phyloP scores from a whole-genome alignment of 2,888 invertebrate genomes.

The Polia nebulosa region DNA sequence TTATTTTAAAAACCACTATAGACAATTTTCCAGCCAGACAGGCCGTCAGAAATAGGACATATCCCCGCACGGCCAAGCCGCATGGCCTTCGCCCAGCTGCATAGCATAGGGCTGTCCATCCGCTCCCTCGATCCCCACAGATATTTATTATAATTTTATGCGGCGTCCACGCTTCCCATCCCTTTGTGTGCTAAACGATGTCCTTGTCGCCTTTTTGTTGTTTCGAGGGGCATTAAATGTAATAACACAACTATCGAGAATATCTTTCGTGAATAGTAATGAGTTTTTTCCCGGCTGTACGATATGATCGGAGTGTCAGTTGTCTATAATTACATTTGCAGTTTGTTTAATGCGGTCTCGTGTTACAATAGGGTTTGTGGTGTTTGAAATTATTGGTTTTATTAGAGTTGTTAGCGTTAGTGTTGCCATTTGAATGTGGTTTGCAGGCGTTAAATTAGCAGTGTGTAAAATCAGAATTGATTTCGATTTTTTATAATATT shows the following conservation, averaged over 20 bases:
- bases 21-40: background rate
- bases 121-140: conserved; percentile 66
- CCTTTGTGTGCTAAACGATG: conserved; percentile 88
- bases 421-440: conserved; percentile 14
- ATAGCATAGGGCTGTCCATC: conserved; percentile 76
- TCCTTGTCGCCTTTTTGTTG: conserved; percentile 83
- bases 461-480: background rate
- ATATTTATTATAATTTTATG: conserved; percentile 91
- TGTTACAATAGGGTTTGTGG: conserved; percentile 61
- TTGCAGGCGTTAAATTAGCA: background rate
- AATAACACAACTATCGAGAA: conserved; percentile 68
- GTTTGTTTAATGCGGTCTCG: conserved; percentile 63
- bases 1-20: conserved; percentile 8
- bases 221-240: conserved; percentile 80
- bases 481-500: background rate
- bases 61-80: conserved; percentile 36
- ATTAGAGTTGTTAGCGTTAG: conserved; percentile 38
- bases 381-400: conserved; percentile 60
- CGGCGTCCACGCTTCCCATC: conserved; percentile 81
- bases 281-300: conserved; percentile 72
- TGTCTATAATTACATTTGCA: conserved; percentile 83
- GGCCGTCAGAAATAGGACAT: conserved; percentile 38
- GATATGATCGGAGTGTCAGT: conserved; percentile 84
- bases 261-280: conserved; percentile 85
- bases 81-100: conserved; percentile 58